Evolutionary conservation across 1,140 invertebrate species (phyloP).

Genomic region (Cepaea nemoralis): DNA sequence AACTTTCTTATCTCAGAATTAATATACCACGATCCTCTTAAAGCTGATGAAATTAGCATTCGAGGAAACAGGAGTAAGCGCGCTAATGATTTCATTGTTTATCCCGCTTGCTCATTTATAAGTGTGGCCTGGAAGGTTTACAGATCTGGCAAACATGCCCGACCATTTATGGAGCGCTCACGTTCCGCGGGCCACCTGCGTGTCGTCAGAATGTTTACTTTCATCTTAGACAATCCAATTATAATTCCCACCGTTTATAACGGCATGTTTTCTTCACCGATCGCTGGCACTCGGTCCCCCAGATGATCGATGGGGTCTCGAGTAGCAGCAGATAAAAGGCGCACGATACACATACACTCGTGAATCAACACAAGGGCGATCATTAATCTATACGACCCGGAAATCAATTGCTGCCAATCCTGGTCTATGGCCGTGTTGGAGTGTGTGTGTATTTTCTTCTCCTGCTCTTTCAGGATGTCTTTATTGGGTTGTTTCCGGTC

Average conservation of each 20-base stretch:
- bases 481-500: too few species aligned
- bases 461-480: too few species aligned
- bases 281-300: not conserved
- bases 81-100: not conserved
- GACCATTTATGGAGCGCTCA: not conserved
- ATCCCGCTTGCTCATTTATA: not conserved
- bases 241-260: not conserved
- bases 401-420: too few species aligned
- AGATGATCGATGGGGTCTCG: not conserved
- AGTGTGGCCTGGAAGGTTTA: not conserved
- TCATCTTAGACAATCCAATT: constrained; percentile 12
- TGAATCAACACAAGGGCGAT: too few species aligned
- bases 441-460: too few species aligned
- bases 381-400: too few species aligned
- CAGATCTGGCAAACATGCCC: not conserved
- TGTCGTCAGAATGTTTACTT: not conserved
- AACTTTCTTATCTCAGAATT: not conserved
- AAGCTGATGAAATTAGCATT: not conserved
- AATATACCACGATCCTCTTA: not conserved
- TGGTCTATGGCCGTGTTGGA: too few species aligned
- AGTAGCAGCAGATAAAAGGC: not conserved
- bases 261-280: not conserved
- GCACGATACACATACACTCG: not conserved
- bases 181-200: not conserved
- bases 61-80: not conserved